phyloP scores from a whole-genome alignment of 2,888 invertebrate genomes.

The Calliphora vomitoria region DNA sequence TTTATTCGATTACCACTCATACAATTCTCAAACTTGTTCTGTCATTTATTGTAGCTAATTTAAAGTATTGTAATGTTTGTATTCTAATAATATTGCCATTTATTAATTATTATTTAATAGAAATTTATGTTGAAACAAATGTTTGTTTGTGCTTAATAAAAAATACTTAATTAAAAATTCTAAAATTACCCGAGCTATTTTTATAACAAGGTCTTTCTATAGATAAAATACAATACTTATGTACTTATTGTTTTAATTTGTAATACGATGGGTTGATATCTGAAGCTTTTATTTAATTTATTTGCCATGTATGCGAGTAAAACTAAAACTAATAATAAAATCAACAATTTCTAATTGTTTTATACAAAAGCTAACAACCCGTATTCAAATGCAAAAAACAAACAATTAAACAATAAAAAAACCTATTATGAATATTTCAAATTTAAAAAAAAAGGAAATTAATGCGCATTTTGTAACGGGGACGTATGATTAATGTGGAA shows the following conservation, averaged over 20 bases:
- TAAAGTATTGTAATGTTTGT: background rate
- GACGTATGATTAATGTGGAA: constrained; percentile 58
- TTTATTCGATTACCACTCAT: too few species aligned
- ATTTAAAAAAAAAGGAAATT: background rate
- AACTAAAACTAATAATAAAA: constrained; percentile 14
- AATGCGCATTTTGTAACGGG: constrained; percentile 30
- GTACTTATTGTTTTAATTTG: constrained; percentile 14
- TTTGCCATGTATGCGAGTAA: background rate
- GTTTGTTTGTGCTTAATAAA: constrained; percentile 20
- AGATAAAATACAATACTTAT: constrained; percentile 38
- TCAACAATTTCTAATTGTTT: constrained; percentile 27
- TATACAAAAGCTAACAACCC: constrained; percentile 14
- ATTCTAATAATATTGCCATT: background rate
- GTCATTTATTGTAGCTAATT: too few species aligned
- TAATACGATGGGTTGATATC: background rate
- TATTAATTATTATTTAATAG: constrained; percentile 48
- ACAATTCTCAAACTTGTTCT: too few species aligned
- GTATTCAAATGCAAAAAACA: too few species aligned
- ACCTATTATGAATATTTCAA: background rate
- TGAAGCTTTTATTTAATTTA: constrained; percentile 25
- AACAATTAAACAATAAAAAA: constrained; percentile 11
- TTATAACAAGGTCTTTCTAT: constrained; percentile 49
- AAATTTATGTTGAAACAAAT: constrained; percentile 43
- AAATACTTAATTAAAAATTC: constrained; percentile 31
- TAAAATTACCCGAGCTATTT: constrained; percentile 55